Evolutionary conservation across 2,113 vertebrate species (phyloP), one percentile per base, ranked within the genome.

Genomic region (Thalassarche chlororhynchos): DNA sequence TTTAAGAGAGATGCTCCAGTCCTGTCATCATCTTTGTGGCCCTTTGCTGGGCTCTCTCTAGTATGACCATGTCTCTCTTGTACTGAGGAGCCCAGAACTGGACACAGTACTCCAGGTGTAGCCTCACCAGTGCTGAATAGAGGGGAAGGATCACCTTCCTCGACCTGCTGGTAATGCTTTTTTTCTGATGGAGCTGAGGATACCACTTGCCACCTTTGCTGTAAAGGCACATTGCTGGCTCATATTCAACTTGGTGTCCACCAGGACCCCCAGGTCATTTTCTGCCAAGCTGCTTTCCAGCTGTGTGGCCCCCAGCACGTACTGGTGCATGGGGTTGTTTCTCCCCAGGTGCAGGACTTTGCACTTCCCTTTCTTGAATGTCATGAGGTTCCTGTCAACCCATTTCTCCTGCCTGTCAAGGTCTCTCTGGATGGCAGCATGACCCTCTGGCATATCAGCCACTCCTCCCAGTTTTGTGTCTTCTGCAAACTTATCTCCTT

Each of bases 361-460:
- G 25, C 6, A 60, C 12, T 66, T 86, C 8, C 24, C 9, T 6
- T 60, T 44, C 31, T 40, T 51, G 25, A 60, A 77, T 36, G 14
- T 25, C 32, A 69, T 11, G 20, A 44, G 5, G 32, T 17, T 60
- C 17, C 36, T 87, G 54, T 14, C 44, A 51, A n/a, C 3, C 25
- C 25, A 36, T 36, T 23, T 74, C 31, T 66, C 32, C 42, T 81
- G 9, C 19, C 42, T 65, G 18, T 64, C 24, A 34, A 23, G 49
- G n/a, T 47, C n/a, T 28, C 25, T 42, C 11, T 57, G n/a, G n/a
- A 58, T 58, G 36, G 14, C 32, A 58, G 42, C 17, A 51, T 0
- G 2, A 68, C 47, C 17, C 31, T 55, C 36, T 57, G 36, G 6
- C 0, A 0, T 17, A 38, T 28, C 71, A 75, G 6, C 17, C 11